Percentiles rank a stretch among this genome's conserved stretches.
Evolutionary conservation across 1,140 invertebrate species (phyloP).

Genomic region (Campoletis sonorensis): DNA sequence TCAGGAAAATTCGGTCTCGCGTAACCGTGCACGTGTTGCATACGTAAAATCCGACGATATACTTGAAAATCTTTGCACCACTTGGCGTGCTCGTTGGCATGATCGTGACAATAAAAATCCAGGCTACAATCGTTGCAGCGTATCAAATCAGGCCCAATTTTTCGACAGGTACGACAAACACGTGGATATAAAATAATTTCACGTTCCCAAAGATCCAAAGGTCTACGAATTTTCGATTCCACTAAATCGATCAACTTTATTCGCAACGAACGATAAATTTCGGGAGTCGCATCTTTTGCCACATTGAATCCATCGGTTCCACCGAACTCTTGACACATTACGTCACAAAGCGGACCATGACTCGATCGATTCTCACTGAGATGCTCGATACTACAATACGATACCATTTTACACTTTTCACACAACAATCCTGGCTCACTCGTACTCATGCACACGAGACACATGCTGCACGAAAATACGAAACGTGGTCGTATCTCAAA

Average conservation of each 20-base stretch:
- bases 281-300: constrained; percentile 75
- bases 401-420: constrained; percentile 75
- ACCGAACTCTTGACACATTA: constrained; percentile 59
- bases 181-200: constrained; percentile 83
- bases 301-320: constrained; percentile 73
- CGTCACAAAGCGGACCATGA: constrained; percentile 75
- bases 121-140: constrained; percentile 79
- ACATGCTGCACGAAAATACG: constrained; percentile 68
- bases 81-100: constrained; percentile 60
- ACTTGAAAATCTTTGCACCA: constrained; percentile 72
- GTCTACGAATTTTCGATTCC: constrained; percentile 78
- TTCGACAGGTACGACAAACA: constrained; percentile 77
- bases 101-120: constrained; percentile 68
- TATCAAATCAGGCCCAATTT: constrained; percentile 76
- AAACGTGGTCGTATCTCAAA: constrained; percentile 67
- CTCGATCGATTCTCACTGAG: constrained; percentile 68
- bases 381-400: constrained; percentile 77
- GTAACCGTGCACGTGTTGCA: constrained; percentile 74
- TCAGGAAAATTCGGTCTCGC: constrained; percentile 78
- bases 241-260: constrained; percentile 80
- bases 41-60: constrained; percentile 63
- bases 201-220: constrained; percentile 80
- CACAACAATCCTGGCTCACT: constrained; percentile 62
- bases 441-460: constrained; percentile 70
- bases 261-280: constrained; percentile 79